Base-by-base conservation (phyloP, 1,140 invertebrate genomes). In the Stegodyphus mimosarum region DNA sequence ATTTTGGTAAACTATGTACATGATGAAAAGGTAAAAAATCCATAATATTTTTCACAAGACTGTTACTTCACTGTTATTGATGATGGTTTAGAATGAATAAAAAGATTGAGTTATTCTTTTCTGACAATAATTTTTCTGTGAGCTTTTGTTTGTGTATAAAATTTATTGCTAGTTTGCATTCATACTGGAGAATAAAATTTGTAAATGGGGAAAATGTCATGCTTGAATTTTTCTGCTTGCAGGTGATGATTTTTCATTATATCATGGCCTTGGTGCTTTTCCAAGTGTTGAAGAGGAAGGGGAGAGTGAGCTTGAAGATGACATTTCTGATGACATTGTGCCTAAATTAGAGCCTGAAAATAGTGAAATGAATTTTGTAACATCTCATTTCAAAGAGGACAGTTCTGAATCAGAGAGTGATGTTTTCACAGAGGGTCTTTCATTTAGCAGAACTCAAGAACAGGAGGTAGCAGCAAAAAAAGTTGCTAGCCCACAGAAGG, bases 231-330 rank as follows among this genome's bases (percentile, higher is more conserved):
- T 72, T 63, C 6, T 13, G 3, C 11, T 75, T 71, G 5, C 33
- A 86, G 85, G 63, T 60, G 85, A 86, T 63, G 85, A 86, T n/a
- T 75, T 75, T 11, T 80, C 85, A 15, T 50, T 86, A 6, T 86
- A 80, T 18, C 64, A 67, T 69, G 85, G 85, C 7, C 77, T 86
- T 55, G 85, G 77, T 7, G 60, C 63, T 48, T 86, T 86, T 52
- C 85, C 85, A 9, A 86, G 85, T 70, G 85, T 86, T 55, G 85
- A 86, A 69, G 85, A 86, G 11, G 85, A 86, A 69, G 71, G 52
- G 11, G 85, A 86, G 63, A 80, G 76, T 75, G 85, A 75, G 13
- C 11, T 80, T 11, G 85, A 86, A 1, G 70, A 80, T 7, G 74
- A 71, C n/a, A 77, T 77, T 52, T 86, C 75, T 6, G 83, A 78